These are phyloP conservation scores for Masnerella sp. DNA, from an alignment of 2,888 invertebrate genomes.

Conservation along the genomic window DNA sequence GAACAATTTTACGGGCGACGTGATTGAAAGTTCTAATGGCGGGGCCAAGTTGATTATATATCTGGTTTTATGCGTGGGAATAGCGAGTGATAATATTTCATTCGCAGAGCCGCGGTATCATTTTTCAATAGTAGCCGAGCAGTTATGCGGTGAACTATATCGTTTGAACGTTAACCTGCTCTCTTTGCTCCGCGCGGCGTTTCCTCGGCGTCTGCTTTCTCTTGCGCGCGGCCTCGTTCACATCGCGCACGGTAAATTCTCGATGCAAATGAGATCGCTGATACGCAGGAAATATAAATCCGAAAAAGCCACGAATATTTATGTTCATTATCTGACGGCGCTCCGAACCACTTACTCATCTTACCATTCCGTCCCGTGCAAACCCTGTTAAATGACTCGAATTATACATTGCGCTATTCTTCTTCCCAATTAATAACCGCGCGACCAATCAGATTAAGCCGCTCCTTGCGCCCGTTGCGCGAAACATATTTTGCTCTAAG, in stretches of 20 bases:
- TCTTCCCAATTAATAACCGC: conserved; percentile 51
- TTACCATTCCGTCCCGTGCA: conserved; percentile 46
- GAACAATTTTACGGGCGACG: neutral
- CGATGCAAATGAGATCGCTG: conserved; percentile 75
- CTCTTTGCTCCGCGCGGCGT: conserved; percentile 60
- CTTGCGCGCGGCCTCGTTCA: conserved; percentile 38
- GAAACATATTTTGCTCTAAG: neutral
- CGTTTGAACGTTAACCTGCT: conserved; percentile 65
- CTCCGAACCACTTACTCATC: conserved; percentile 60
- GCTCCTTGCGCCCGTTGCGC: no score
- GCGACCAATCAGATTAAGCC: conserved; percentile 39
- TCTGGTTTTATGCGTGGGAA: conserved; percentile 45
- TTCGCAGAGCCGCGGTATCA: conserved; percentile 70
- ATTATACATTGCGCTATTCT: conserved; percentile 36
- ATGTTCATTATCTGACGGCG: conserved; percentile 73
- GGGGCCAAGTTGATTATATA: conserved; percentile 36
- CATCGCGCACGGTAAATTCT: conserved; percentile 71
- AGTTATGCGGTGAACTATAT: conserved; percentile 68
- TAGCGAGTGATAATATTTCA: conserved; percentile 72
- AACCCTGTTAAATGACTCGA: conserved; percentile 49
- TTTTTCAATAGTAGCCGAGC: conserved; percentile 72
- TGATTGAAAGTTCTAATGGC: conserved; percentile 18
- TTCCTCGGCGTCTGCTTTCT: conserved; percentile 40
- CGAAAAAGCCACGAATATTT: conserved; percentile 73
- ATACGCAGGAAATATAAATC: conserved; percentile 75